Percentiles rank a stretch among this genome's conserved stretches.
Evolutionary conservation across 2,797 vertebrate genomes (phyloP).

Genomic region (Brachymystax lenok): DNA sequence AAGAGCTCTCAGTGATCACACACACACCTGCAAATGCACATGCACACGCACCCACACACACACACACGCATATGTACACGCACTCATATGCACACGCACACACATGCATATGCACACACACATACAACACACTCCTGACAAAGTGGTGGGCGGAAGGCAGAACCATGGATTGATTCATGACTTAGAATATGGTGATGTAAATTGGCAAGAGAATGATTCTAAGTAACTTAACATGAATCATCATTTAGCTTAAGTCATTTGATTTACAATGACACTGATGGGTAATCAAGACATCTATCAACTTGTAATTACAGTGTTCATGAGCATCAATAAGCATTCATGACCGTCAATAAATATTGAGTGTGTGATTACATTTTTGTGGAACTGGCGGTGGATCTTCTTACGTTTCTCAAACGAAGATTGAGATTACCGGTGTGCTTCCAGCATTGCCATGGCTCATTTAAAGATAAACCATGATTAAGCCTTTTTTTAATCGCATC

Average conservation of each 20-base stretch:
- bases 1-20: neutral
- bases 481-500: too few relatives aligned
- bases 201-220: neutral
- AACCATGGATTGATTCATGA: neutral
- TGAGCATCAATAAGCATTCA: neutral
- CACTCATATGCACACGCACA: neutral
- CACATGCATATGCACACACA: too few relatives aligned
- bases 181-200: neutral
- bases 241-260: neutral
- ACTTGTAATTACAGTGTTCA: neutral
- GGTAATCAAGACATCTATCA: neutral
- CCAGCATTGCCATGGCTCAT: too few relatives aligned
- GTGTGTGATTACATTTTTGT: neutral
- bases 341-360: neutral
- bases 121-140: too few relatives aligned
- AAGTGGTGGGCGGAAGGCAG: neutral
- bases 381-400: neutral
- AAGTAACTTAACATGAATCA: neutral
- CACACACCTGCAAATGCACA: neutral
- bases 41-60: neutral
- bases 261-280: too few relatives aligned
- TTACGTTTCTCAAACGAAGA: neutral
- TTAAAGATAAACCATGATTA: too few relatives aligned
- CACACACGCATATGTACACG: too few relatives aligned
- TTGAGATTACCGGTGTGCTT: neutral